Conservation (phyloP, 37 sponge, comb jelly and placozoan genomes). For the Sycon ciliatum region DNA sequence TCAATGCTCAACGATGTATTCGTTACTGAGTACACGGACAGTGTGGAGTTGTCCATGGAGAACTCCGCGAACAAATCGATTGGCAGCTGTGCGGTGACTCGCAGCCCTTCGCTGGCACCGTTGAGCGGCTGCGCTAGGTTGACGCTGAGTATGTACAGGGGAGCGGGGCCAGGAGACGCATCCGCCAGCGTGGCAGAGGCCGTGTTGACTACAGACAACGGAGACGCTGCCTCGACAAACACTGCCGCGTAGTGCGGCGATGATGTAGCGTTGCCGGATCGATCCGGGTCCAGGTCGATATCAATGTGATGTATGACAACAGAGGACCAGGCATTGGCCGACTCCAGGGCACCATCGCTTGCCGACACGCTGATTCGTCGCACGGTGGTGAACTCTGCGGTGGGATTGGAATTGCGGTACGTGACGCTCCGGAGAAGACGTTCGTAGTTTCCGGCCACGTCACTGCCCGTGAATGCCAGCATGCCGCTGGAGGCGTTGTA, state of each 20-base stretch:
- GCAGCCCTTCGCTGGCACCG: slow-evolving; percentile 38
- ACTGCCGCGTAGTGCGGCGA: slow-evolving; percentile 33
- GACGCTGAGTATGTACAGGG: slow-evolving; percentile 43
- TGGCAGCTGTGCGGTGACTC: slow-evolving; percentile 10
- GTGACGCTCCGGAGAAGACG: slow-evolving; percentile 52
- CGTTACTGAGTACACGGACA: slow-evolving; percentile 15
- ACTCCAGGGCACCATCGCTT: slow-evolving; percentile 51
- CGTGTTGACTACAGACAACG: slow-evolving; percentile 54
- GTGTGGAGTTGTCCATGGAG: background rate
- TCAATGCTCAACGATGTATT: slow-evolving; percentile 23
- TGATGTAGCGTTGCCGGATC: slow-evolving; percentile 20
- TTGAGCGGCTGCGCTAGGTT: slow-evolving; percentile 37
- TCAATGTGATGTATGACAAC: slow-evolving; percentile 70
- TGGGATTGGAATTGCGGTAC: slow-evolving; percentile 41
- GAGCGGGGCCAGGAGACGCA: background rate
- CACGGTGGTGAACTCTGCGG: slow-evolving; percentile 38
- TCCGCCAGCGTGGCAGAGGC: slow-evolving; percentile 51
- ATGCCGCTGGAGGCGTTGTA: slow-evolving; percentile 31
- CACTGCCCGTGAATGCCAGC: slow-evolving; percentile 52
- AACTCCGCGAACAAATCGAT: background rate
- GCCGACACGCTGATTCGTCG: slow-evolving; percentile 34
- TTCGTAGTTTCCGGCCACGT: slow-evolving; percentile 66
- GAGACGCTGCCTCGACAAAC: slow-evolving; percentile 42
- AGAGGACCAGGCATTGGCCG: slow-evolving; percentile 28
- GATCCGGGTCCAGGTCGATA: slow-evolving; percentile 66